A percentile compares a stretch with the other conserved stretches of the same genome.
phyloP scores from a whole-genome alignment of 2,888 invertebrate species.

The Andricus quercusramuli region DNA sequence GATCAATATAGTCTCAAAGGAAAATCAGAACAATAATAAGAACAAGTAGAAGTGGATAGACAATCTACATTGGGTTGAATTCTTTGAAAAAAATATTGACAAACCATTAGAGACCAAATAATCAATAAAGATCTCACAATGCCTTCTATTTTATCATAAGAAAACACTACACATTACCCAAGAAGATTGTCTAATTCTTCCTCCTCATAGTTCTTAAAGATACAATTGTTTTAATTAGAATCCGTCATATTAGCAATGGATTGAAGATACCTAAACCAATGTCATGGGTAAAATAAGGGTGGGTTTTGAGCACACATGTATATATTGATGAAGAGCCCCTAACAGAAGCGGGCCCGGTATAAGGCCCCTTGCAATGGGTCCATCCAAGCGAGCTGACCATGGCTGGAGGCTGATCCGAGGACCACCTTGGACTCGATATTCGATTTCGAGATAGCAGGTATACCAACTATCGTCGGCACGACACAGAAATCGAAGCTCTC shows the following conservation, averaged over 20 bases:
- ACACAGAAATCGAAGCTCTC: conserved; percentile 44
- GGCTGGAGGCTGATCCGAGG: conserved; percentile 50
- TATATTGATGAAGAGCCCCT: conserved; percentile 40
- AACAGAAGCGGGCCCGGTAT: conserved; percentile 26
- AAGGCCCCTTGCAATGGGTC: conserved; percentile 57
- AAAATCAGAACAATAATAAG: too few species aligned
- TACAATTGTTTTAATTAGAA: neutral
- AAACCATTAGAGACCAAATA: too few species aligned
- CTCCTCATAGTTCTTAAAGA: too few species aligned
- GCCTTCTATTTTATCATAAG: too few species aligned
- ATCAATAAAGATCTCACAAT: too few species aligned
- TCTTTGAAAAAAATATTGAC: too few species aligned
- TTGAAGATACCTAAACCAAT: neutral
- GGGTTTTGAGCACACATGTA: neutral
- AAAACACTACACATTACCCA: too few species aligned
- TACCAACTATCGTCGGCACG: conserved; percentile 38
- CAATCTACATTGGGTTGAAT: too few species aligned
- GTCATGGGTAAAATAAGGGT: conserved; percentile 21
- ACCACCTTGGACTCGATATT: conserved; percentile 65
- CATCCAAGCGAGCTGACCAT: conserved; percentile 48
- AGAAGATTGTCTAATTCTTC: too few species aligned
- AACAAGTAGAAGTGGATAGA: too few species aligned
- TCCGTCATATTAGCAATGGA: neutral
- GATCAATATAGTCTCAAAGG: too few species aligned
- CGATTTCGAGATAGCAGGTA: conserved; percentile 57